These are phyloP conservation scores for Pterocles gutturalis DNA, from an alignment of 2,113 vertebrate species.

Conservation along the genomic window DNA sequence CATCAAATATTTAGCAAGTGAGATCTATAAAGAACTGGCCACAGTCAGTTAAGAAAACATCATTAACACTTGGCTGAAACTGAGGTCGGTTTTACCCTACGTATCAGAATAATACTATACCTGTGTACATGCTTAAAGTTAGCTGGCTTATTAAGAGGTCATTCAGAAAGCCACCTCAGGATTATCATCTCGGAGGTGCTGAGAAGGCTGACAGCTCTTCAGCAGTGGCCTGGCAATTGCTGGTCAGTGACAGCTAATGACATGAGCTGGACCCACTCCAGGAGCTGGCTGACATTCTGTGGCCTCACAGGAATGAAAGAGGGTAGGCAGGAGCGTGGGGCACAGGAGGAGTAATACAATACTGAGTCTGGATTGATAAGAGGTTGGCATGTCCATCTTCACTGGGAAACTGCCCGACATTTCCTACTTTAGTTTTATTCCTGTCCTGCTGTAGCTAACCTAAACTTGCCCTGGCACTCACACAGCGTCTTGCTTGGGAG, in stretches of 20 bases:
- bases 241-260: neutral
- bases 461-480: neutral
- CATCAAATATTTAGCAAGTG: conserved; percentile 29
- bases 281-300: neutral
- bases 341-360: neutral
- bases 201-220: conserved; percentile 1
- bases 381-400: neutral
- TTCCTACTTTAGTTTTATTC: neutral
- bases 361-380: neutral
- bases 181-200: conserved; percentile 1
- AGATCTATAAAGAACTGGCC: neutral
- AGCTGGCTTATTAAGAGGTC: neutral
- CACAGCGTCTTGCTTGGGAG: neutral
- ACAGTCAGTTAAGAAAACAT: neutral
- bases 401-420: neutral
- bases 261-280: neutral
- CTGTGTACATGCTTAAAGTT: neutral
- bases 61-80: neutral
- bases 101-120: neutral
- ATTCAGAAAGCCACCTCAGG: neutral
- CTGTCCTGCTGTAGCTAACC: neutral
- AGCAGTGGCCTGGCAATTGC: conserved; percentile 4
- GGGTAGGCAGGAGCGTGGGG: neutral
- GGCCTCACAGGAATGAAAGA: neutral
- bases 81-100: neutral